Evolutionary conservation across 2,888 invertebrate genomes (phyloP).

Genomic region (Lottia scabra): DNA sequence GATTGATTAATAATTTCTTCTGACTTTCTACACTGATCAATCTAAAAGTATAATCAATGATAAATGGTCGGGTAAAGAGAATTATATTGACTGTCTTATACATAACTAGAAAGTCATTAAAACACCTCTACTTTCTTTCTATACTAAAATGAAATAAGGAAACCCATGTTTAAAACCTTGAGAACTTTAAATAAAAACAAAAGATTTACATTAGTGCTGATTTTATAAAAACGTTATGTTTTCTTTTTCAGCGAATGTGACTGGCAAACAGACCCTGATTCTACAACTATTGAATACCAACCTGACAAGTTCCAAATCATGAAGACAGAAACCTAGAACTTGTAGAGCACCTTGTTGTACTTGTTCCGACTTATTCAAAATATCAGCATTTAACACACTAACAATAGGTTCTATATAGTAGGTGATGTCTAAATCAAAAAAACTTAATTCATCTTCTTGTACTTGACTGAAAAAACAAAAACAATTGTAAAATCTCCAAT

Average conservation of each 20-base stretch:
- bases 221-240: no score
- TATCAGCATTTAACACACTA: conserved; percentile 37
- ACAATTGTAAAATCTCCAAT: no score
- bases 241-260: no score
- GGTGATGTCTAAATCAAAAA: conserved; percentile 41
- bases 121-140: no score
- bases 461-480: conserved; percentile 42
- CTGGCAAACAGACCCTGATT: neutral
- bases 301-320: conserved; percentile 46
- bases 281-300: conserved; percentile 19
- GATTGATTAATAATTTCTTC: conserved; percentile 6
- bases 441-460: conserved; percentile 40
- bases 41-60: neutral
- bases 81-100: no score
- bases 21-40: conserved; percentile 10
- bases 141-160: no score
- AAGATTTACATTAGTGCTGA: no score
- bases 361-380: conserved; percentile 19
- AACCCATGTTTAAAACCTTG: no score
- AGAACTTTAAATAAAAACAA: no score
- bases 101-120: no score
- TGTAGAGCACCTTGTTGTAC: conserved; percentile 41
- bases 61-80: no score
- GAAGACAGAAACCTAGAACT: conserved; percentile 46
- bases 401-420: conserved; percentile 35